Percentiles rank a stretch among this genome's conserved stretches.
Conservation (phyloP, 2,113 vertebrate genomes). For the Lethenteron reissneri region DNA sequence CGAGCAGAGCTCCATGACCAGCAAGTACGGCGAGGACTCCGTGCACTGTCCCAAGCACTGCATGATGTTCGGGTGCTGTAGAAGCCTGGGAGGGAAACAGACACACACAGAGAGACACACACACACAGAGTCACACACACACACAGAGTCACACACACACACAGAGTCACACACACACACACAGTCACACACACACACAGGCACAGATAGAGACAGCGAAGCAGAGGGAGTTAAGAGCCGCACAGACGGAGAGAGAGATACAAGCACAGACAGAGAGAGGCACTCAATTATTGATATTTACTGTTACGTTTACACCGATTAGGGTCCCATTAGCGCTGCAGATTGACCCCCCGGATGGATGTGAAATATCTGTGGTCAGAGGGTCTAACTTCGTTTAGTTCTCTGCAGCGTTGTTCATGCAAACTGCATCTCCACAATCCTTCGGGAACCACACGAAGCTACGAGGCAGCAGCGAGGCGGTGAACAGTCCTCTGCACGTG, state of each 20-base stretch:
- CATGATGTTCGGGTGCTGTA: slow-evolving; percentile 69
- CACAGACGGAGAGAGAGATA: background rate
- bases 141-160: background rate
- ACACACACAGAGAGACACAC: background rate
- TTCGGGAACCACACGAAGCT: no score
- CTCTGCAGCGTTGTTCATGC: no score
- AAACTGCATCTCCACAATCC: no score
- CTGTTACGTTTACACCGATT: background rate
- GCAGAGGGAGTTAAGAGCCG: background rate
- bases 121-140: background rate
- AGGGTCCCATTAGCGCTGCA: no score
- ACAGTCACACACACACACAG: background rate
- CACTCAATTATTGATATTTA: background rate
- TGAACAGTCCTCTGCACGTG: no score
- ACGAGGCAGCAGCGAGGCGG: no score
- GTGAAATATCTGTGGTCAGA: no score
- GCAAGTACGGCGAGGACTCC: slow-evolving; percentile 65
- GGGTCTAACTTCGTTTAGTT: no score
- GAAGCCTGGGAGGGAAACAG: slow-evolving; percentile 23
- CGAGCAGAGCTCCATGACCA: slow-evolving; percentile 90
- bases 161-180: background rate
- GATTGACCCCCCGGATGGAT: no score
- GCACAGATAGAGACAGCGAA: background rate
- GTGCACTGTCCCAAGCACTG: slow-evolving; percentile 75
- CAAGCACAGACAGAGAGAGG: background rate